phyloP scores from a whole-genome alignment of 92 coral and sea anemone species.

The Meandrina meandrites region DNA sequence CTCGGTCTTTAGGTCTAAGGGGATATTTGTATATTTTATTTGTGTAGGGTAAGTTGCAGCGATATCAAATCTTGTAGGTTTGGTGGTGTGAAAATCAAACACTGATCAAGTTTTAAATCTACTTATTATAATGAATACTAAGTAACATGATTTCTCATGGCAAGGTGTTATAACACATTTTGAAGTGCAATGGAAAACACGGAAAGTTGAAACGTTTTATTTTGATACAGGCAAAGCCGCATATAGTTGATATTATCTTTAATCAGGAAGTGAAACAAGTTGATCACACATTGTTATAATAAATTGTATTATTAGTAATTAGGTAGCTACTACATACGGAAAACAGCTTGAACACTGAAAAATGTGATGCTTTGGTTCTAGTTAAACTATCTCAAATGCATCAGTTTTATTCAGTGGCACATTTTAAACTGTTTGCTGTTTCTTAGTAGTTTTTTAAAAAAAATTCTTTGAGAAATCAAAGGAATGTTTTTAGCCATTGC shows the following conservation, averaged over 20 bases:
- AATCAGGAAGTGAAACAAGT: conserved; percentile 1
- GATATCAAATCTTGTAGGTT: background rate
- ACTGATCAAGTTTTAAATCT: background rate
- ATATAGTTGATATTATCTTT: conserved; percentile 1
- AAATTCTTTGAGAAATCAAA: conserved; percentile 19
- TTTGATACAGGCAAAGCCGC: conserved; percentile 45
- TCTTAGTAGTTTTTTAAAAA: conserved; percentile 7
- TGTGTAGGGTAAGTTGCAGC: background rate
- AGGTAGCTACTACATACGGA: conserved; percentile 2
- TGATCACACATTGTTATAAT: conserved; percentile 13
- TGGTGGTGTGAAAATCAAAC: background rate
- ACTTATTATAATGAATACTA: background rate
- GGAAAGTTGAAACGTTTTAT: conserved; percentile 14
- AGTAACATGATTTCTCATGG: conserved; percentile 4
- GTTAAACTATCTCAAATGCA: background rate
- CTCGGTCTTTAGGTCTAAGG: conserved; percentile 8
- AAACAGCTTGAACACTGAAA: background rate
- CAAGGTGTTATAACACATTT: conserved; percentile 10
- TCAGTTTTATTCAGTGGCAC: conserved; percentile 15
- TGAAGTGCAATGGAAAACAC: conserved; percentile 7
- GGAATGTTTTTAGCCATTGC: conserved; percentile 26
- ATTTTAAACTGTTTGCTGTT: conserved; percentile 22
- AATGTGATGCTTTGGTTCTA: conserved; percentile 1
- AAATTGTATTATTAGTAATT: background rate
- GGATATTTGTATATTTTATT: conserved; percentile 37